phyloP scores from a whole-genome alignment of 1,140 invertebrate species.

The Hypsibius dujardini region DNA sequence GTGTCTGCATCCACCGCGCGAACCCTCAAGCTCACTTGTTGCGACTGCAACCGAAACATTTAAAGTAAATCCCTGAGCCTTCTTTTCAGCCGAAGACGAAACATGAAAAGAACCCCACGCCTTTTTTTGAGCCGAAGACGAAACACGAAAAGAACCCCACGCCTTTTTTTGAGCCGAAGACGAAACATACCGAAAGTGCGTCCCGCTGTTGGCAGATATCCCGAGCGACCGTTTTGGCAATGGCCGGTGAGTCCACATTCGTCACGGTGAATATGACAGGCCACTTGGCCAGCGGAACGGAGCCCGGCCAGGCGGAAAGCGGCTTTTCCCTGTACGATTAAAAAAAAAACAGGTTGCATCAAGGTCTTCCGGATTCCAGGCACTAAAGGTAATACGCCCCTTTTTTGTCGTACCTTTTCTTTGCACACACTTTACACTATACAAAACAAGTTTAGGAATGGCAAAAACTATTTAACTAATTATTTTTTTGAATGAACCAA shows the following conservation, averaged over 20 bases:
- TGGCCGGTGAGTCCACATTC: not conserved
- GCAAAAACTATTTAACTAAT: too few species aligned
- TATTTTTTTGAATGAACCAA: too few species aligned
- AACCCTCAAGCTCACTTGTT: not conserved
- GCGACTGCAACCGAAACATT: too few species aligned
- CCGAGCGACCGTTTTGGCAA: not conserved
- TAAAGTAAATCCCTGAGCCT: too few species aligned
- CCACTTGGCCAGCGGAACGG: not conserved
- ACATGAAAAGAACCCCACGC: not conserved
- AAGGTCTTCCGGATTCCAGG: too few species aligned
- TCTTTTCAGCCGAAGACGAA: not conserved
- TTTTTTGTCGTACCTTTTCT: too few species aligned
- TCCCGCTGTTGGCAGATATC: not conserved
- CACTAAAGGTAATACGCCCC: too few species aligned
- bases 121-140: not conserved
- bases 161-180: not conserved
- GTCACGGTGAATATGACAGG: not conserved
- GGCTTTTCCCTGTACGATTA: not conserved
- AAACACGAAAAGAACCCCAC: not conserved
- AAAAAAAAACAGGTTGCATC: not conserved
- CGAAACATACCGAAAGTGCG: not conserved
- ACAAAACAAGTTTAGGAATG: too few species aligned
- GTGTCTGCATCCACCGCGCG: not conserved
- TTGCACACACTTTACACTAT: too few species aligned
- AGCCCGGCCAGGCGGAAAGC: not conserved